Base-by-base conservation (phyloP, 2,888 invertebrate species). In the Podabrus alpinus region DNA sequence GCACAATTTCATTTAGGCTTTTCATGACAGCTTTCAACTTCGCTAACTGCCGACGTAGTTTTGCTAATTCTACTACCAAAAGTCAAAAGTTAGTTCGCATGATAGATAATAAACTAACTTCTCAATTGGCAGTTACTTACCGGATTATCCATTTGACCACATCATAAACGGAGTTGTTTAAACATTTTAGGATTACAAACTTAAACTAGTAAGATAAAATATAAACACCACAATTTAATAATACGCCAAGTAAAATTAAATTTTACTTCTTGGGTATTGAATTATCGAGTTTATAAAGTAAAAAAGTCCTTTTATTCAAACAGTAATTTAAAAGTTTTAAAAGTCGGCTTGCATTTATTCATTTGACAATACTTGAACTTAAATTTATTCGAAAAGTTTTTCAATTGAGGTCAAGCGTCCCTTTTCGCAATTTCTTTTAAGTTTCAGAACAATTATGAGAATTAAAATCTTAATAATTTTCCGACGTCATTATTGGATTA, bases 111-210 rank as follows among this genome's bases (percentile, higher is more conserved):
- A 73, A 76, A 70, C 61, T 70, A 71, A 77, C 77, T 77, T 80
- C 77, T 77, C 79, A 79, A 79, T 80, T 79, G 79, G 79, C 79
- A 79, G 80, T 78, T 79, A 78, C 78, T 79, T 80, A 79, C 66
- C 59, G 78, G 80, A 80, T 80, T 80, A 80, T 79, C 78, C 78
- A 78, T 72, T 76, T 80, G 79, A 80, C 80, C 80, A 78, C 74
- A 77, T 73, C 77, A 72, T 74, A 74, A 74, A 77, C 69, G 74
- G 77, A 77, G 77, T 77, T 77, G 74, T 70, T 76, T 69, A 74
- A 76, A 71, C 76, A 74, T 76, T 76, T 71, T 70, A 77, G 70
- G 70, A 68, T 77, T 77, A 77, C 60, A 74, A 77, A 77, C 71
- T 76, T 71, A 61, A 67, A 72, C 62, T 66, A 66, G 2, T 16